These are phyloP conservation scores for Limnothrissa miodon DNA, from an alignment of 2,113 vertebrate genomes.

Conservation along the genomic window DNA sequence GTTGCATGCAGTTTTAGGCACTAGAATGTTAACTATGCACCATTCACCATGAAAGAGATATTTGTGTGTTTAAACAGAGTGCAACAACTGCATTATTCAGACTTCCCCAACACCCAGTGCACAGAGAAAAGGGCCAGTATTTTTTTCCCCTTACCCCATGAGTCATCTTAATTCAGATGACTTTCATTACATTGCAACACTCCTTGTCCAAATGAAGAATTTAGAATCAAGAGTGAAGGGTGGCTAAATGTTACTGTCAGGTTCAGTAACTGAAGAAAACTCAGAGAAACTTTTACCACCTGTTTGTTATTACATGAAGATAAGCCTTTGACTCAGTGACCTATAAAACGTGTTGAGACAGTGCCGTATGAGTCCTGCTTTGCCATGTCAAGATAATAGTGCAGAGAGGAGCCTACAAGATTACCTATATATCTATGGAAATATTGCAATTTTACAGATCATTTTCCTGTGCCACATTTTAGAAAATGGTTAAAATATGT, in stretches of 20 bases:
- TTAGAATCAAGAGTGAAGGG: neutral
- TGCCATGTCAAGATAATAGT: constrained; percentile 23
- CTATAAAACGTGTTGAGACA: constrained; percentile 32
- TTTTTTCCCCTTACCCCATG: neutral
- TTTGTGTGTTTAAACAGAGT: constrained; percentile 8
- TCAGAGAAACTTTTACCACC: neutral
- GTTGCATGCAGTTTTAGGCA: too few relatives aligned
- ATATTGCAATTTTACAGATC: neutral
- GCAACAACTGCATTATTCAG: too few relatives aligned
- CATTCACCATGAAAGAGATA: neutral
- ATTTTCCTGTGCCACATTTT: neutral
- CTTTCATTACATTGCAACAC: neutral
- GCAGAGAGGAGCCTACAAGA: neutral
- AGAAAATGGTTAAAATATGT: neutral
- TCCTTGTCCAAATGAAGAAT: neutral
- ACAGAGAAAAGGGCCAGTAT: neutral
- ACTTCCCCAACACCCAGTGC: neutral
- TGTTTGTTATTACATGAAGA: neutral
- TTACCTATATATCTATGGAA: neutral
- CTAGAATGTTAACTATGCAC: neutral
- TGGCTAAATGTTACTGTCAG: neutral
- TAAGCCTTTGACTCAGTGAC: constrained; percentile 14
- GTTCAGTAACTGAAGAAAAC: neutral
- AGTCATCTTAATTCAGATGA: neutral
- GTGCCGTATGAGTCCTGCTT: neutral